A percentile compares a stretch with the other conserved stretches of the same genome.
Evolutionary conservation across 37 sponge, comb jelly and placozoan genomes (phyloP).

Genomic region (Geodia barretti): DNA sequence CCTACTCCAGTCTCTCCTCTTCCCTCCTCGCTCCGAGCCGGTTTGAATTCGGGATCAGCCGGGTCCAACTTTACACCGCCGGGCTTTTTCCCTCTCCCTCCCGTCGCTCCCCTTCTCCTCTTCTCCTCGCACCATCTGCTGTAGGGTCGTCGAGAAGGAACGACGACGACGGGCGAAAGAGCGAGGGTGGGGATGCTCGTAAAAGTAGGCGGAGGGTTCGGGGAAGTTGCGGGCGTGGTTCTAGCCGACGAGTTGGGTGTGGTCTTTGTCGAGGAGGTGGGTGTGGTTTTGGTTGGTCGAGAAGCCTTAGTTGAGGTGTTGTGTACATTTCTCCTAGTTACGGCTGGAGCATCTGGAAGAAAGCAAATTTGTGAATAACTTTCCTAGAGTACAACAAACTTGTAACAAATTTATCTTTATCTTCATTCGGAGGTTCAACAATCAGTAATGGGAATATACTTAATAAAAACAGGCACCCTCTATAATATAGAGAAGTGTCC

Average conservation of each 20-base stretch:
- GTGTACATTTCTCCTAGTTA: neutral
- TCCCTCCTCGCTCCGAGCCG: constrained; percentile 31
- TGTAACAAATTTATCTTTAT: too few relatives aligned
- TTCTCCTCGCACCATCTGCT: neutral
- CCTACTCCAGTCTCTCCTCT: constrained; percentile 11
- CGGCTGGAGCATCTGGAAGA: too few relatives aligned
- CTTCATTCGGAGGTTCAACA: too few relatives aligned
- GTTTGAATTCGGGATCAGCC: neutral
- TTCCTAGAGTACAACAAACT: too few relatives aligned
- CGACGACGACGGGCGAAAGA: neutral
- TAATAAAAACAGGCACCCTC: too few relatives aligned
- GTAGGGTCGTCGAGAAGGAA: neutral
- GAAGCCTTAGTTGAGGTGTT: neutral
- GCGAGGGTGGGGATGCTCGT: neutral
- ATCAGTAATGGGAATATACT: too few relatives aligned
- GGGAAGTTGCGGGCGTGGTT: neutral
- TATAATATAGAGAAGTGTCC: too few relatives aligned
- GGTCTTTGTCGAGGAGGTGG: neutral
- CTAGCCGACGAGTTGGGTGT: neutral
- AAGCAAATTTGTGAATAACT: too few relatives aligned
- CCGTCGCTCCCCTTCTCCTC: neutral
- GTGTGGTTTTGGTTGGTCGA: neutral
- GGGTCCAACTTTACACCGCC: constrained; percentile 22
- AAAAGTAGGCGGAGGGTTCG: neutral
- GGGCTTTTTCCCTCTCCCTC: constrained; percentile 2